A percentile compares a stretch with the other conserved stretches of the same genome.
phyloP scores from a whole-genome alignment of 2,113 vertebrate species.

The Ardeotis arabs region DNA sequence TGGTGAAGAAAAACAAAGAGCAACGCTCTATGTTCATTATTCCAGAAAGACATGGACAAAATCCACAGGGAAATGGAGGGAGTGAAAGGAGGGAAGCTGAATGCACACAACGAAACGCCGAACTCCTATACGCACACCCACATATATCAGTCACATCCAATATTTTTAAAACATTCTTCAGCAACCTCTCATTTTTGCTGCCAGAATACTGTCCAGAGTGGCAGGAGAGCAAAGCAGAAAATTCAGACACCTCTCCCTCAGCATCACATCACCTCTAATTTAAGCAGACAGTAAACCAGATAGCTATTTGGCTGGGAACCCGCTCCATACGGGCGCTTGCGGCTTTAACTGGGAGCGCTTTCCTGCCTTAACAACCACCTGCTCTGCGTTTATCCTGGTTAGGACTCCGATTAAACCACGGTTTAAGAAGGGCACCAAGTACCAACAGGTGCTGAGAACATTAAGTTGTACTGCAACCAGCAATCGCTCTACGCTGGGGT shows the following conservation, averaged over 20 bases:
- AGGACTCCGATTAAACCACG: background rate
- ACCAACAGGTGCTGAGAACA: background rate
- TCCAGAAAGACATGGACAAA: background rate
- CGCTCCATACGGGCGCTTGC: background rate
- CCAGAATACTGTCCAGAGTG: background rate
- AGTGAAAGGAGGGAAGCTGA: background rate
- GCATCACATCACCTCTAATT: background rate
- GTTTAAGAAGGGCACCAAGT: background rate
- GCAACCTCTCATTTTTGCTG: background rate
- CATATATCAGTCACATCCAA: background rate
- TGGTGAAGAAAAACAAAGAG: slow-evolving; percentile 6
- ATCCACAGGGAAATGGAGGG: background rate
- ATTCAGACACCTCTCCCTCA: background rate
- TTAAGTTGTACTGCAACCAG: background rate
- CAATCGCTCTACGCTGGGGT: background rate
- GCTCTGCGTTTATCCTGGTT: background rate
- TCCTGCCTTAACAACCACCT: background rate
- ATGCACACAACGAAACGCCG: background rate
- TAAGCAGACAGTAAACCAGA: background rate
- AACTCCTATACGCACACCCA: background rate
- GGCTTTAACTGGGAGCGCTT: background rate
- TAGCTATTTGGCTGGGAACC: background rate
- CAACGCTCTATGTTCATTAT: background rate
- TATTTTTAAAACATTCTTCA: background rate
- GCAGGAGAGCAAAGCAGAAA: background rate